Conservation (phyloP, 2,113 vertebrate species). For the Cyanistes caeruleus region DNA sequence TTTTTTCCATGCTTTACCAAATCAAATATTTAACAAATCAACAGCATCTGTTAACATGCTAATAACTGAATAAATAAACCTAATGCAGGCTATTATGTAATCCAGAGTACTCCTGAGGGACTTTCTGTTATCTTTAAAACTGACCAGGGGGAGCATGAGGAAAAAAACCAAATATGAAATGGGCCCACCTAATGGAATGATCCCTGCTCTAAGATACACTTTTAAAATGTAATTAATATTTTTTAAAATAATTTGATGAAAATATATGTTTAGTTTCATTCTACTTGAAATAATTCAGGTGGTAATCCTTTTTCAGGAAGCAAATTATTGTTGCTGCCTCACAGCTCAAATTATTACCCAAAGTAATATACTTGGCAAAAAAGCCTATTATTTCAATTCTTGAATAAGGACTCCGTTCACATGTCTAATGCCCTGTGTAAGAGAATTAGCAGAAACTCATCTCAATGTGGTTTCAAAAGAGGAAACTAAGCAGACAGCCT, state of each 20-base stretch:
- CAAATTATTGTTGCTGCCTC: neutral
- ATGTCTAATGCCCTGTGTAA: conserved; percentile 61
- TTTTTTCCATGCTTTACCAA: neutral
- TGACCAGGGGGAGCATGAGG: neutral
- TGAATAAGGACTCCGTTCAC: conserved; percentile 42
- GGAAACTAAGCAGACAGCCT: conserved; percentile 78
- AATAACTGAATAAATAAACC: neutral
- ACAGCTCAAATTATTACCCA: neutral
- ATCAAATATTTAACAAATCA: neutral
- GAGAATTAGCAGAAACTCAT: conserved; percentile 76
- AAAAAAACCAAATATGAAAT: neutral
- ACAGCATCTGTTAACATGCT: neutral
- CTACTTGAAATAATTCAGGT: neutral
- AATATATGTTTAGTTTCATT: neutral
- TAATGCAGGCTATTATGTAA: neutral
- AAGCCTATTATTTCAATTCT: conserved; percentile 21
- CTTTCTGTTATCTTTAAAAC: neutral
- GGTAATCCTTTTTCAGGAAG: neutral
- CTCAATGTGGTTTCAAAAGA: conserved; percentile 64
- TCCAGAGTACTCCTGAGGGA: neutral
- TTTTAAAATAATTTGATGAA: neutral
- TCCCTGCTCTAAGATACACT: neutral
- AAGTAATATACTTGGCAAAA: conserved; percentile 58
- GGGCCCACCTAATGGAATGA: neutral
- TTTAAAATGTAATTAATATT: neutral